Evolutionary conservation across 2,888 invertebrate genomes (phyloP).

Genomic region (Machimus atricapillus): DNA sequence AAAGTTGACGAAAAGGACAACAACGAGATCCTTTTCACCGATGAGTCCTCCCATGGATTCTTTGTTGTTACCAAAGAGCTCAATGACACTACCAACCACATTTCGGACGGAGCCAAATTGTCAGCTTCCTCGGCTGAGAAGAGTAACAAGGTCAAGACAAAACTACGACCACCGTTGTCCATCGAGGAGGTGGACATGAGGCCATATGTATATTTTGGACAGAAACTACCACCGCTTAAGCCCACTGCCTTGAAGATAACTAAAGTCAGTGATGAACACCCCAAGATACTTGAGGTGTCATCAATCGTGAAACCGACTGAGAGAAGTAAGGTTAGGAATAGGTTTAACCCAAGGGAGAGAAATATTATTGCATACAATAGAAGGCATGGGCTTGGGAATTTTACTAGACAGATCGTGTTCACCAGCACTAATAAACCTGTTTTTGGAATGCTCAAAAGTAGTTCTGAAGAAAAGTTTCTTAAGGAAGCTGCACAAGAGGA

Average conservation of each 20-base stretch:
- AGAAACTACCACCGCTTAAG: constrained; percentile 66
- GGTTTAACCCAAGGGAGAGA: constrained; percentile 46
- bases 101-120: constrained; percentile 53
- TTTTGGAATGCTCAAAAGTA: constrained; percentile 8
- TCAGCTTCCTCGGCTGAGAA: constrained; percentile 44
- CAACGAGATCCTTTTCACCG: constrained; percentile 62
- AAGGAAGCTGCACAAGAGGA: constrained; percentile 10
- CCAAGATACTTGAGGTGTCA: constrained; percentile 67
- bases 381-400: constrained; percentile 54
- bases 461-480: constrained; percentile 28
- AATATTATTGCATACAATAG: constrained; percentile 49
- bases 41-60: constrained; percentile 61
- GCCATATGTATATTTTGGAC: constrained; percentile 75
- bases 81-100: constrained; percentile 59
- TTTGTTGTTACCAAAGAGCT: constrained; percentile 60
- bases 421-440: constrained; percentile 9
- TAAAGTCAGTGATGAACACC: constrained; percentile 64
- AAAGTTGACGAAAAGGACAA: constrained; percentile 56
- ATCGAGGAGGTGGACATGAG: constrained; percentile 66
- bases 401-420: constrained; percentile 51
- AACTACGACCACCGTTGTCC: constrained; percentile 51
- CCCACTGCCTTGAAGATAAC: constrained; percentile 60
- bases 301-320: constrained; percentile 64
- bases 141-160: constrained; percentile 50
- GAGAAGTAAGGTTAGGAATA: constrained; percentile 47